These are phyloP conservation scores for Ophioderma brevispina DNA, from an alignment of 35 echinoderm and acorn worm genomes.

Conservation along the genomic window DNA sequence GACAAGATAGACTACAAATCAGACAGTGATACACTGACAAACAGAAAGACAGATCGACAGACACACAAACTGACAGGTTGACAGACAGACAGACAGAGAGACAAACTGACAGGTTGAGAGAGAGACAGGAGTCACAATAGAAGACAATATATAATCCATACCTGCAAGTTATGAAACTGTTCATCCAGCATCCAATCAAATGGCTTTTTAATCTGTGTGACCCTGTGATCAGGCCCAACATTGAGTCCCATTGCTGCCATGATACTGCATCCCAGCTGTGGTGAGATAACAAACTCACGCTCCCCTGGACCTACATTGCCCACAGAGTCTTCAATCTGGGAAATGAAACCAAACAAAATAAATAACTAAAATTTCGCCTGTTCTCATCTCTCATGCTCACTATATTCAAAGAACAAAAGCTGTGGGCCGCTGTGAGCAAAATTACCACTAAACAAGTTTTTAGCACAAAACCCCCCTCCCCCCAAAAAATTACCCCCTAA, in stretches of 20 bases:
- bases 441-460: not conserved
- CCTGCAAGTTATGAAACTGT: conserved; percentile 98
- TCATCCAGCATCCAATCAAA: conserved; percentile 99
- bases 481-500: not conserved
- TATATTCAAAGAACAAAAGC: no score
- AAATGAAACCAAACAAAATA: not conserved
- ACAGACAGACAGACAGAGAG: no score
- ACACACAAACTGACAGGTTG: no score
- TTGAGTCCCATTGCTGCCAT: conserved; percentile 80
- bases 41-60: no score
- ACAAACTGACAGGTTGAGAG: no score
- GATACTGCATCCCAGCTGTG: conserved; percentile 78
- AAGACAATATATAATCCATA: no score
- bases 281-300: conserved; percentile 93
- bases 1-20: no score
- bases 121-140: no score
- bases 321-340: conserved; percentile 88
- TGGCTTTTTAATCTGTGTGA: conserved; percentile 83
- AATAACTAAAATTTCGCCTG: not conserved
- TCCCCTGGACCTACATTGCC: conserved; percentile 82
- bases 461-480: not conserved
- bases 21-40: no score
- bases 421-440: not conserved
- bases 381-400: no score
- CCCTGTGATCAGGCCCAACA: conserved; percentile 73